Conservation (phyloP, 2,797 vertebrate species). For the Natrix natrix region DNA sequence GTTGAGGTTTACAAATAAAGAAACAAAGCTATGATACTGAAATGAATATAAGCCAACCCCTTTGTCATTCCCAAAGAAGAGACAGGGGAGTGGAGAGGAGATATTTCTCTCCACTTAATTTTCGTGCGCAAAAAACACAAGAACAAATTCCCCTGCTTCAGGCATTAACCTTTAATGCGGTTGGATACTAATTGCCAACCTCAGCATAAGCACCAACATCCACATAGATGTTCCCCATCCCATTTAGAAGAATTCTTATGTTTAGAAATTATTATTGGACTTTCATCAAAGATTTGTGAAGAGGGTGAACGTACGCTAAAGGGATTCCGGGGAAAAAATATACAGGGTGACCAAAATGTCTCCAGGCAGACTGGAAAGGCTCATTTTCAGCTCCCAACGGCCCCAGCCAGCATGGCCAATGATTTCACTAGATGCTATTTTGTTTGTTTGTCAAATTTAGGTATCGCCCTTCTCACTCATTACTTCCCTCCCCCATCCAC, state of each 20-base stretch:
- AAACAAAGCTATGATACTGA: neutral
- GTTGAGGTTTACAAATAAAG: neutral
- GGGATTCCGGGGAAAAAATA: neutral
- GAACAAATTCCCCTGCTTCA: neutral
- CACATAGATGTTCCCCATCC: neutral
- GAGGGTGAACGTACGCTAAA: neutral
- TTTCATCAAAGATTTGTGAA: neutral
- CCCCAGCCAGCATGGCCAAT: neutral
- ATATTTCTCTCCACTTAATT: neutral
- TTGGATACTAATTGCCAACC: neutral
- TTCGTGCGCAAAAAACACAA: neutral
- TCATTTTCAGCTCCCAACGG: neutral
- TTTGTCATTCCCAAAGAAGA: neutral
- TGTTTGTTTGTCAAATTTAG: neutral
- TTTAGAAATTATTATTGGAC: neutral
- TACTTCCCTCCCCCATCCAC: neutral
- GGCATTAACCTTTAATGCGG: neutral
- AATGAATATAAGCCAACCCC: neutral
- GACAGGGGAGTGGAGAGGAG: neutral
- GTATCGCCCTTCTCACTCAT: too few relatives aligned
- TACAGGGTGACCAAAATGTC: neutral
- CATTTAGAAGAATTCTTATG: neutral
- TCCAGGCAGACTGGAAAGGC: neutral
- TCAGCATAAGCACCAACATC: neutral
- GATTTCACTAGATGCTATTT: neutral